Conservation (phyloP, 2,888 invertebrate genomes). For the Idaea straminata region DNA sequence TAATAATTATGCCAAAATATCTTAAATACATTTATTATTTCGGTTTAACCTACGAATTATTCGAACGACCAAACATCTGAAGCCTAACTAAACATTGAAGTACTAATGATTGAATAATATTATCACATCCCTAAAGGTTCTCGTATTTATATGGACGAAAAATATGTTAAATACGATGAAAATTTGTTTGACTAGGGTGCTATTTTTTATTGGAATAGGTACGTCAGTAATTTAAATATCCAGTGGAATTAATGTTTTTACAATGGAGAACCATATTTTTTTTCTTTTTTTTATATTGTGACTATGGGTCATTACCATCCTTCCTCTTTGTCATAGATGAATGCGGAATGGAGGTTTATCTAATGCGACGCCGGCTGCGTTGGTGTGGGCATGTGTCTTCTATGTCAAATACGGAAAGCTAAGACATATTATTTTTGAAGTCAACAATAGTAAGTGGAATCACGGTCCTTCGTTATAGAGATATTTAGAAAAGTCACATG, state of each 20-base stretch:
- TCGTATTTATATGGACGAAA: neutral
- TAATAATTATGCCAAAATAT: neutral
- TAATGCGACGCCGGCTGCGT: too few species aligned
- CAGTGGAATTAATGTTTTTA: neutral
- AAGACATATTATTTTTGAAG: too few species aligned
- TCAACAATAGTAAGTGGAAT: too few species aligned
- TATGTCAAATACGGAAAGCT: too few species aligned
- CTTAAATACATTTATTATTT: neutral
- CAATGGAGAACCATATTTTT: neutral
- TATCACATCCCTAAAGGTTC: neutral
- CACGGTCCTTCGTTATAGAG: too few species aligned
- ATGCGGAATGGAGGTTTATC: too few species aligned
- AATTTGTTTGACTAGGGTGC: neutral
- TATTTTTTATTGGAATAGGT: neutral
- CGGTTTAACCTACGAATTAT: neutral
- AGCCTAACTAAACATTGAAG: neutral
- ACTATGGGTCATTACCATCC: too few species aligned
- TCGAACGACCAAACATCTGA: neutral
- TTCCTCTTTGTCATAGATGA: too few species aligned
- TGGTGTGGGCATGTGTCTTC: too few species aligned
- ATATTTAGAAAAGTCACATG: too few species aligned
- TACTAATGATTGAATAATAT: conserved; percentile 1
- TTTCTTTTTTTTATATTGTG: neutral
- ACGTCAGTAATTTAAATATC: neutral
- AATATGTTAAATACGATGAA: neutral